A percentile compares a stretch with the other conserved stretches of the same genome.
These are phyloP conservation scores for Pseudomyrmex gracilis DNA, from an alignment of 1,140 invertebrate genomes.

Conservation along the genomic window DNA sequence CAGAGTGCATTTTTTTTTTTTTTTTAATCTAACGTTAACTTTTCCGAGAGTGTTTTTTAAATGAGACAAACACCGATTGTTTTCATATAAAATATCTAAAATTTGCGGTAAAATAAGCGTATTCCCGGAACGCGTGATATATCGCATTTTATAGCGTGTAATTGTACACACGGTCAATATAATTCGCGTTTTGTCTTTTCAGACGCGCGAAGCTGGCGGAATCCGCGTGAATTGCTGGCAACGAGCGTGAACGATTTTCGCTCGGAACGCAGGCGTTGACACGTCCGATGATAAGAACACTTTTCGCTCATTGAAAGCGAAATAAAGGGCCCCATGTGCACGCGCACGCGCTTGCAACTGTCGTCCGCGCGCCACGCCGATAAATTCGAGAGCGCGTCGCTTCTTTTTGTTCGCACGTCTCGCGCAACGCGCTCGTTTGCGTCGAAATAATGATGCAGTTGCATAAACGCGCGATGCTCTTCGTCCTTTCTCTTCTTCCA, in stretches of 20 bases:
- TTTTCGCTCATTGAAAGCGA: constrained; percentile 40
- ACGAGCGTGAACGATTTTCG: constrained; percentile 12
- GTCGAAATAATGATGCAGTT: constrained; percentile 45
- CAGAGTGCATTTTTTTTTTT: not conserved
- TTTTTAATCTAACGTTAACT: too few relatives aligned
- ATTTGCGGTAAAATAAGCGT: too few relatives aligned
- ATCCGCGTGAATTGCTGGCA: constrained; percentile 2
- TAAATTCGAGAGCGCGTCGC: constrained; percentile 42
- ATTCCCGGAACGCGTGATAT: not conserved
- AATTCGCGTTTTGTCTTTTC: constrained; percentile 13
- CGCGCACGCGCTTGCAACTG: constrained; percentile 13
- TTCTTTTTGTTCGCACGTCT: constrained; percentile 10
- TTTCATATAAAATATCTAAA: not conserved
- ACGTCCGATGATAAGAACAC: constrained; percentile 26
- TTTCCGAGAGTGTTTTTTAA: not conserved
- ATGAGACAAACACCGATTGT: not conserved
- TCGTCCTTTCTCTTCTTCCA: too few relatives aligned
- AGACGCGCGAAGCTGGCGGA: not conserved
- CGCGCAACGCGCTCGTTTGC: constrained; percentile 15
- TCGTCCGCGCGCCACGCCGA: constrained; percentile 31
- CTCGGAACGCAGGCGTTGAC: constrained; percentile 38
- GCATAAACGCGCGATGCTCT: constrained; percentile 6
- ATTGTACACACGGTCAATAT: not conserved
- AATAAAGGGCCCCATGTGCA: constrained; percentile 28
- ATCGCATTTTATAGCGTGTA: not conserved